phyloP scores from a whole-genome alignment of 1,140 invertebrate species.

The Mycetomoellerius zeteki region DNA sequence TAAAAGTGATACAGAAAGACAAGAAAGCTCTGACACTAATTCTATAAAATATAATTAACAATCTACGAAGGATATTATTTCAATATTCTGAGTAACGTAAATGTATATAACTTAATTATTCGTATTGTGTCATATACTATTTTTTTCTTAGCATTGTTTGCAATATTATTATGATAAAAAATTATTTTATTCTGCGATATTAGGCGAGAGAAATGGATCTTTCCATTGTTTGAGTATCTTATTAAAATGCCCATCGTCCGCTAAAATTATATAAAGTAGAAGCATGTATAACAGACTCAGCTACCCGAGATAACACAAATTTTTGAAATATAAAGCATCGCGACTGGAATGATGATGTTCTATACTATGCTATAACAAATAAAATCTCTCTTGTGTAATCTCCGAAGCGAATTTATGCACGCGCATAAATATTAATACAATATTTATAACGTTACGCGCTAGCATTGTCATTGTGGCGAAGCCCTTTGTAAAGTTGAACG shows the following conservation, averaged over 20 bases:
- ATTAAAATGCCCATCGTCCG: constrained; percentile 1
- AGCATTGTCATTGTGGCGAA: constrained; percentile 10
- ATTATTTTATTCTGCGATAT: not conserved
- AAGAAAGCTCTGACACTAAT: not conserved
- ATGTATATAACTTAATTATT: not conserved
- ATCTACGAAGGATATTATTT: not conserved
- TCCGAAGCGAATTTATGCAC: constrained; percentile 11
- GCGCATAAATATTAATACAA: constrained; percentile 24
- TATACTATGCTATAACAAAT: not conserved
- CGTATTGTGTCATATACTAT: no score
- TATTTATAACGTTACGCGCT: constrained; percentile 7
- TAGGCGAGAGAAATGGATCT: not conserved
- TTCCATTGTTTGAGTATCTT: not conserved
- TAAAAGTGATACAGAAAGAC: no score
- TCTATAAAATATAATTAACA: not conserved
- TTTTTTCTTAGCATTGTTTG: not conserved
- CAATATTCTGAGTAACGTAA: not conserved
- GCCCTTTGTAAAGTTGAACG: constrained; percentile 8
- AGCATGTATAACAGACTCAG: not conserved
- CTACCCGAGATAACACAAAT: not conserved
- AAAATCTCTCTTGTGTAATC: not conserved
- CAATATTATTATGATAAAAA: not conserved
- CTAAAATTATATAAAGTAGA: not conserved
- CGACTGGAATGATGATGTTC: not conserved
- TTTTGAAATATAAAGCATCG: constrained; percentile 13